Base-by-base conservation (phyloP, 2,888 invertebrate genomes). In the Drosophila tanythrix region DNA sequence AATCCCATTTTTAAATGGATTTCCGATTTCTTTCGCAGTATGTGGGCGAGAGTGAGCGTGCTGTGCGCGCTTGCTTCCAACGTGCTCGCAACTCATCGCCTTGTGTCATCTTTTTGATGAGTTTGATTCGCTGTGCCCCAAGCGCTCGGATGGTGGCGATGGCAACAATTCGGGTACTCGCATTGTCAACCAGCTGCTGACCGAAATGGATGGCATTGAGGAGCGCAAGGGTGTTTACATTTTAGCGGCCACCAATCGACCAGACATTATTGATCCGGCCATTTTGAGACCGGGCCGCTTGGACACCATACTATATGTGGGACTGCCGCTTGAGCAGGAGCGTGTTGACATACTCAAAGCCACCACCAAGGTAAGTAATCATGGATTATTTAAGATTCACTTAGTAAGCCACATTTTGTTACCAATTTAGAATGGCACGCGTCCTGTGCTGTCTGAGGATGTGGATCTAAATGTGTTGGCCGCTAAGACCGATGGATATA, bases 41-140 rank as follows among this genome's bases (percentile, higher is more conserved):
- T 93, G 98, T 99, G 25, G 99, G 99, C 70, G 99, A 99, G 94
- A 99, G 99, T 93, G 99, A 99, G 93, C 95, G 97, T 83, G 99
- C 99, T 0, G 98, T 99, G 1, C 94, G 99, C n/a, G 97, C 97
- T 31, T 98, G 98, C 89, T 99, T 99, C 92, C 96, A 97, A 91
- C 95, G 99, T 77, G 99, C 99, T 0, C 94, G 97, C 52, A 98
- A 98, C 93, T 99, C 99, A 0, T 96, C 98, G 0, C 99, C 99
- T 0, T 99, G 99, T 92, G 98, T 99, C 4, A 99, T 99, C 92
- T 99, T 99, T 99, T 99, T 91, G 99, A 99, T 92, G 99, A 99
- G 93, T 95, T 99, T 76, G 99, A 99, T 93, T 97, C 99, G 0
- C 93, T 99, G 36, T 99, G 99, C 92, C 98, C 99, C 0, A 96